Conservation (phyloP, 2,113 vertebrate genomes). For the Herpetotheres cachinnans region DNA sequence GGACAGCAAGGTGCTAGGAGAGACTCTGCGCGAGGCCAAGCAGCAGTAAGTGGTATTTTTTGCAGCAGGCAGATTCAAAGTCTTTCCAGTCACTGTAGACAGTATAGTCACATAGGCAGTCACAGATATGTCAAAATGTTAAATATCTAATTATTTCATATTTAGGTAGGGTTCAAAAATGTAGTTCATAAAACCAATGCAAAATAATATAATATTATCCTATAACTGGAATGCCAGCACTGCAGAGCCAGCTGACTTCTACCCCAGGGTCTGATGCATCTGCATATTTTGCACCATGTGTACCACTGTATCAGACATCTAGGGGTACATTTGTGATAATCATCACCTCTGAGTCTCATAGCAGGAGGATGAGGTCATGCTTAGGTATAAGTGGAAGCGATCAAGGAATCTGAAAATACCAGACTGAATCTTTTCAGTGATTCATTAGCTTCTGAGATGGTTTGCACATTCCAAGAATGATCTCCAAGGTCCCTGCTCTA, state of each 20-base stretch:
- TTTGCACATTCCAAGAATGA: background rate
- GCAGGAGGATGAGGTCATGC: background rate
- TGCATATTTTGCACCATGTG: background rate
- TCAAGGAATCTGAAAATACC: background rate
- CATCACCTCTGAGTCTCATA: background rate
- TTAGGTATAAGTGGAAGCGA: background rate
- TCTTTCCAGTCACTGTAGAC: background rate
- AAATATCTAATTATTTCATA: background rate
- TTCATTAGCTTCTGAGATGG: background rate
- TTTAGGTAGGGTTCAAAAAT: background rate
- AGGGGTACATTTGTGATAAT: background rate
- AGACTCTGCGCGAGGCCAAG: background rate
- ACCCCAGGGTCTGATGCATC: background rate
- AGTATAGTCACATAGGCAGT: background rate
- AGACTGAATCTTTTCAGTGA: background rate
- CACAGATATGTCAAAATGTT: background rate
- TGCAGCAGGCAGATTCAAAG: background rate
- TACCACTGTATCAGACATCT: background rate
- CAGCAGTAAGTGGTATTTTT: background rate
- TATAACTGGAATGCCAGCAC: background rate
- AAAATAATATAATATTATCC: too few relatives aligned
- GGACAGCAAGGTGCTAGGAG: background rate
- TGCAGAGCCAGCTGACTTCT: background rate
- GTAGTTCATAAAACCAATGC: background rate
- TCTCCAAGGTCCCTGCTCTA: background rate